Percentiles rank a stretch among this genome's conserved stretches.
Evolutionary conservation across 1,140 invertebrate genomes (phyloP).

Genomic region (Drosophila gunungcola): DNA sequence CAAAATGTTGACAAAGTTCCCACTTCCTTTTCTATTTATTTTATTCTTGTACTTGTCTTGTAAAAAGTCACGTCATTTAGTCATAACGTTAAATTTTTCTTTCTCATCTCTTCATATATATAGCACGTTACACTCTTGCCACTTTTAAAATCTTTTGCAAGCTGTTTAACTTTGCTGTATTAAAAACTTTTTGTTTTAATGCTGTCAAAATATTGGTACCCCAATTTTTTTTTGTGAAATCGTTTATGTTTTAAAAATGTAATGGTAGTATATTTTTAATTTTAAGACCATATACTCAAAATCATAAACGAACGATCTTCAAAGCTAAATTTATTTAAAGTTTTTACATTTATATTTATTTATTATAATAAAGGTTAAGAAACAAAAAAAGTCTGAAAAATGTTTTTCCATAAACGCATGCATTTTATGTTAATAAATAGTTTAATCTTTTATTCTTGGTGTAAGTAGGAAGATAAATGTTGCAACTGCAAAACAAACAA

Average conservation of each 20-base stretch:
- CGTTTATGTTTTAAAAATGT: not conserved
- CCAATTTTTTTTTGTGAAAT: not conserved
- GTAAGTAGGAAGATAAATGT: not conserved
- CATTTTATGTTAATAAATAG: not conserved
- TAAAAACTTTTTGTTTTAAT: not conserved
- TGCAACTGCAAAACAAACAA: constrained; percentile 47
- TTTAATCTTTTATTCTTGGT: constrained; percentile 17
- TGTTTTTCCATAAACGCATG: too few species aligned
- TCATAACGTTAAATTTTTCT: constrained; percentile 14
- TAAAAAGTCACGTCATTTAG: constrained; percentile 4
- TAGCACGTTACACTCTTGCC: not conserved
- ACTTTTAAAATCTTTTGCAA: not conserved
- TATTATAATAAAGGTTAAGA: too few species aligned
- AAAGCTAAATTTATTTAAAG: too few species aligned
- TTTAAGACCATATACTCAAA: too few species aligned
- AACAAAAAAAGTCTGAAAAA: too few species aligned
- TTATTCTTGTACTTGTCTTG: constrained; percentile 7
- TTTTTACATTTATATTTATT: too few species aligned
- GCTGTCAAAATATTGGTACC: too few species aligned
- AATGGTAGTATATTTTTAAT: too few species aligned
- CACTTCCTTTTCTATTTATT: not conserved
- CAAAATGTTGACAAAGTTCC: constrained; percentile 64
- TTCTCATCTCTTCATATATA: not conserved
- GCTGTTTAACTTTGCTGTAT: constrained; percentile 7
- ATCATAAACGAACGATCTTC: too few species aligned